Percentiles rank a stretch among this genome's conserved stretches.
These are phyloP conservation scores for Scaptomyza hsui DNA, from an alignment of 1,140 invertebrate genomes.

Conservation along the genomic window DNA sequence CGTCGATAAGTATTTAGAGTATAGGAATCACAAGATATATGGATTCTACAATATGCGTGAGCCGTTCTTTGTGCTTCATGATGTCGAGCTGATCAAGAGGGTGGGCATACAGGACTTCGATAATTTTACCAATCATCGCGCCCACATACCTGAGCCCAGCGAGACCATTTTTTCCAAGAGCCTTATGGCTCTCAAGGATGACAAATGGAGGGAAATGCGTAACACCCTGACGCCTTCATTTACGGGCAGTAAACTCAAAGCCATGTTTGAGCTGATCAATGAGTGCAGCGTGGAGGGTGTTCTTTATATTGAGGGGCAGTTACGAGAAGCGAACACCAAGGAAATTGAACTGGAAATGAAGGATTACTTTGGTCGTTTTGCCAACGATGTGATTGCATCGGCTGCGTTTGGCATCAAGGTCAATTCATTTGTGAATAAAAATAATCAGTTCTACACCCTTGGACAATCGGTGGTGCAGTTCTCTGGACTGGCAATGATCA, in stretches of 20 bases:
- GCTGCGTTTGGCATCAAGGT: conserved; percentile 85
- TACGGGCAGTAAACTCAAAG: conserved; percentile 84
- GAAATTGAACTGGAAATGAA: conserved; percentile 84
- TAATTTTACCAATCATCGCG: conserved; percentile 85
- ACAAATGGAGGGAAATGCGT: conserved; percentile 84
- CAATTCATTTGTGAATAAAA: conserved; percentile 84
- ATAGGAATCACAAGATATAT: conserved; percentile 39
- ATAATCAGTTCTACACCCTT: conserved; percentile 84
- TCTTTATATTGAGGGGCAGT: conserved; percentile 35
- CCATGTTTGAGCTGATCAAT: conserved; percentile 83
- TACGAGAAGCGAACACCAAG: neutral
- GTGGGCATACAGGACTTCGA: conserved; percentile 88
- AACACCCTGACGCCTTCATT: conserved; percentile 84
- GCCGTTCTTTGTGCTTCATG: conserved; percentile 81
- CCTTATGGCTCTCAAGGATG: conserved; percentile 70
- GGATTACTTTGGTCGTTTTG: conserved; percentile 84
- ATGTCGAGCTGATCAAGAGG: conserved; percentile 86
- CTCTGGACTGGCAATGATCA: conserved; percentile 39
- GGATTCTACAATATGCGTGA: conserved; percentile 59
- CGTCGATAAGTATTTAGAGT: conserved; percentile 31
- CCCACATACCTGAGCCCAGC: conserved; percentile 45
- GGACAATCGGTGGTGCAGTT: conserved; percentile 76
- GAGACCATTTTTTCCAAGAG: conserved; percentile 78
- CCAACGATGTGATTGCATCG: conserved; percentile 85
- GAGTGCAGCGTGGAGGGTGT: conserved; percentile 53